Evolutionary conservation across 2,113 vertebrate species (phyloP), one percentile per base, ranked within the genome.

Genomic region (Hystrix cristata): DNA sequence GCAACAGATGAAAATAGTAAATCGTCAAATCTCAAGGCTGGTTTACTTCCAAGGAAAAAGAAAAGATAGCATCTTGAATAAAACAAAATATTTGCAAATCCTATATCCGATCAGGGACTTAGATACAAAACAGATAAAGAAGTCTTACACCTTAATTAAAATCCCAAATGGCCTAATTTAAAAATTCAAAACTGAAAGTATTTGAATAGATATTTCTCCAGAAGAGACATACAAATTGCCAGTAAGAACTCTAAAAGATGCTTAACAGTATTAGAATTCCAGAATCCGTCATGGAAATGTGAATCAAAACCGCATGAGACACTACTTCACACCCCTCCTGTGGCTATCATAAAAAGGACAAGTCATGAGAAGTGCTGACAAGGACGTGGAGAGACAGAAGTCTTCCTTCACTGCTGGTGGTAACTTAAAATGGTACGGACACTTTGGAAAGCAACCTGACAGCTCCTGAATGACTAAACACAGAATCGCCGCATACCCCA

Each of bases 181-280:
- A 95, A 87, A 94, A 48, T 80, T 95, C 21, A 90, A 84, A 85
- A 84, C 16, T 2, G 21, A 88, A 83, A 82, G 57, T 6, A 93
- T 95, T 59, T 79, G 21, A 92, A 60, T 34, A 82, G 46, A 29
- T 29, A 29, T 76, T 76, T 76, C 72, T 76, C 74, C 46, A 29
- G 46, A 51, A 46, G 25, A 93, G 43, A 79, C 46, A 91, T 7
- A 82, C 31, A 95, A 79, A 46, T 60, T 84, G n/a, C n/a, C 29
- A 59, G 48, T 43, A 25, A 95, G 8, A 34, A 64, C 29, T 48
- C 23, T 51, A 64, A 93, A 88, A 80, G 23, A 60, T 76, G 51
- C 31, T 67, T 34, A 51, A 55, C 10, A 69, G 83, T 23, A 48
- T 95, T 55, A 79, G 14, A 38, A 38, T 38, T 38, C 38, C 38